These are phyloP conservation scores for Thinocorus orbignyianus DNA, from an alignment of 2,113 vertebrate species.

Conservation along the genomic window DNA sequence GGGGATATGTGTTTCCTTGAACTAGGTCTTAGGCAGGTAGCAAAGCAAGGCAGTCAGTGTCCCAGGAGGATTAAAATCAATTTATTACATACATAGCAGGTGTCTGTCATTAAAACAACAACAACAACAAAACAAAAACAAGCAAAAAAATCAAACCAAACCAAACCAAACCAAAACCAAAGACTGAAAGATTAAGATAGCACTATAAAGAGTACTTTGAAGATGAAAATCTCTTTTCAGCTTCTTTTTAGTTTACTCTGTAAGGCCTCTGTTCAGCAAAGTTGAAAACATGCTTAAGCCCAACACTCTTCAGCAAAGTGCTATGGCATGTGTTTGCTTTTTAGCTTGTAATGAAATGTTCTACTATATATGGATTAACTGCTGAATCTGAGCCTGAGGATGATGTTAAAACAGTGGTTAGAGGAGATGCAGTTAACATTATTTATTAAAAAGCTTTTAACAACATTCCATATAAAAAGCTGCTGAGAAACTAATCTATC, in stretches of 20 bases:
- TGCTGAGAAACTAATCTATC: neutral
- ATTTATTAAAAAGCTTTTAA: constrained; percentile 48
- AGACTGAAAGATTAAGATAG: neutral
- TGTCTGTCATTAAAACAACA: neutral
- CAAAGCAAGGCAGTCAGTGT: neutral
- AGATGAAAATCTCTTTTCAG: neutral
- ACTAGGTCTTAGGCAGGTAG: neutral
- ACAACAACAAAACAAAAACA: too few species aligned
- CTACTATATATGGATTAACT: neutral
- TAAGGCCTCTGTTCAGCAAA: neutral
- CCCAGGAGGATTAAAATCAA: neutral
- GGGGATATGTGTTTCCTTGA: neutral
- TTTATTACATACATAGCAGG: neutral
- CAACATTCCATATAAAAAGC: neutral
- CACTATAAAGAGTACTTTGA: neutral
- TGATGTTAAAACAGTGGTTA: constrained; percentile 1
- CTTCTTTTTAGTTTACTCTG: neutral
- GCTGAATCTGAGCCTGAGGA: neutral
- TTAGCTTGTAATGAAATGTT: neutral
- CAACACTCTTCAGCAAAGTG: neutral
- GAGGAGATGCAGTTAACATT: constrained; percentile 17
- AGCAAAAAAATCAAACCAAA: too few species aligned
- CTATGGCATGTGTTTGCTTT: neutral
- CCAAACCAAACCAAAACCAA: neutral
- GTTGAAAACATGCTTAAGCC: neutral